These are phyloP conservation scores for Eristalis tenax DNA, from an alignment of 2,888 invertebrate genomes.

Conservation along the genomic window DNA sequence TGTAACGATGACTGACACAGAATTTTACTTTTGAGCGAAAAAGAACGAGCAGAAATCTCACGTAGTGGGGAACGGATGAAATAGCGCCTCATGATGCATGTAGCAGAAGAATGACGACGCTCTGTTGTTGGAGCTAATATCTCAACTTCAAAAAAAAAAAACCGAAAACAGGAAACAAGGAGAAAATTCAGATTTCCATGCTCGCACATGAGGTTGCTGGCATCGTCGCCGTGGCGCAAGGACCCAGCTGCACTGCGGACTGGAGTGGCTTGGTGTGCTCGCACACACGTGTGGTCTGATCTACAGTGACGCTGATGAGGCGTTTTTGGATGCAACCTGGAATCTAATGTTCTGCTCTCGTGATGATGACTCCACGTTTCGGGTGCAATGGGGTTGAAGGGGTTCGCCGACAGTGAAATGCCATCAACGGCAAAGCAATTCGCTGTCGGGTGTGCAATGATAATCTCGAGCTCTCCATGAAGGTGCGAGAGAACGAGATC, in stretches of 20 bases:
- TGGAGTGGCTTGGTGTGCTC: neutral
- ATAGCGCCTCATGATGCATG: constrained; percentile 58
- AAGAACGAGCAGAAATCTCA: neutral
- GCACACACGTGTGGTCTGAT: neutral
- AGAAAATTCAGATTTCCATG: constrained; percentile 24
- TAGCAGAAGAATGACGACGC: constrained; percentile 23
- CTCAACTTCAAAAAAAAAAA: constrained; percentile 3
- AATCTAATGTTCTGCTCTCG: constrained; percentile 40
- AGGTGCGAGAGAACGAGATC: too few relatives aligned
- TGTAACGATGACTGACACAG: constrained; percentile 39
- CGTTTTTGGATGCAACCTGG: constrained; percentile 23
- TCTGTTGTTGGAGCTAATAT: constrained; percentile 36
- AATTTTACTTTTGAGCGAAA: neutral
- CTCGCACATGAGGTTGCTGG: constrained; percentile 21
- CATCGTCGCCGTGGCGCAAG: neutral
- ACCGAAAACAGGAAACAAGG: too few relatives aligned
- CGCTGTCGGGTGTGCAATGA: neutral
- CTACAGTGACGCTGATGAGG: constrained; percentile 16
- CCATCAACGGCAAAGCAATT: neutral
- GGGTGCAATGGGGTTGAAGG: constrained; percentile 3
- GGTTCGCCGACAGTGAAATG: constrained; percentile 4
- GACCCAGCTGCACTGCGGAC: constrained; percentile 5
- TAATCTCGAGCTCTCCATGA: too few relatives aligned
- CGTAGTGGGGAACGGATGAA: constrained; percentile 44
- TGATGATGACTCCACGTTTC: constrained; percentile 12